A percentile compares a stretch with the other conserved stretches of the same genome.
Conservation (phyloP, 1,140 invertebrate genomes). For the Hetaerina americana region DNA sequence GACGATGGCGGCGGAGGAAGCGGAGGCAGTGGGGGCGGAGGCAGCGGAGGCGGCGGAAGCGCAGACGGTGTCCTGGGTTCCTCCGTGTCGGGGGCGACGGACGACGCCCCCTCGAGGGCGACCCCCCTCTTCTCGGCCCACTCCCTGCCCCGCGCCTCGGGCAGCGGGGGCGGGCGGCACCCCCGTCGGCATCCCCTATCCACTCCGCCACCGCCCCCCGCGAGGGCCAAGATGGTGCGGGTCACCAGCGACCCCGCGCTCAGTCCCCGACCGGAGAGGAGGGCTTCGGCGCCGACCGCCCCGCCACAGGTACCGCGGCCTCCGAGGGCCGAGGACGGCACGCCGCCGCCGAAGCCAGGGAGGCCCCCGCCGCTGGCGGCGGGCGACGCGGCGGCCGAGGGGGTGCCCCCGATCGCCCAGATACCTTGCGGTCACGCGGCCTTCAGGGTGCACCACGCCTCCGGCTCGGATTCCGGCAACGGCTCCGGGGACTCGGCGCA, state of each 20-base stretch:
- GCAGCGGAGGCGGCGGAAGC: not conserved
- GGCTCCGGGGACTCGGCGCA: slow-evolving; percentile 70
- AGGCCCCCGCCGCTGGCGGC: slow-evolving; percentile 13
- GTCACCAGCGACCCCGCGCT: slow-evolving; percentile 43
- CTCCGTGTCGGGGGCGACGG: no score
- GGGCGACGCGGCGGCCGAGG: not conserved
- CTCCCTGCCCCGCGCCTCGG: slow-evolving; percentile 34
- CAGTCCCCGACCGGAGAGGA: slow-evolving; percentile 31
- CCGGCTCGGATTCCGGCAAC: slow-evolving; percentile 75
- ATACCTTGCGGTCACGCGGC: not conserved
- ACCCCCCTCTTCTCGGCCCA: slow-evolving; percentile 12
- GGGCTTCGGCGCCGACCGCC: not conserved
- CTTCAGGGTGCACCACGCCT: slow-evolving; percentile 55
- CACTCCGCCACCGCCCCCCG: slow-evolving; percentile 22
- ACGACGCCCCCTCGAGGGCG: not conserved
- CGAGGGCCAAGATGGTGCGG: slow-evolving; percentile 26
- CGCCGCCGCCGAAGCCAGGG: slow-evolving; percentile 19
- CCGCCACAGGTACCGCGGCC: not conserved
- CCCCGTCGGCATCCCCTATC: slow-evolving; percentile 21
- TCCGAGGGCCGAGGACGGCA: slow-evolving; percentile 12
- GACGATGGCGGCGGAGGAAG: no score
- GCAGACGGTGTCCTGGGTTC: not conserved
- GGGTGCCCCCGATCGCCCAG: not conserved
- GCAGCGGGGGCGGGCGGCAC: slow-evolving; percentile 21
- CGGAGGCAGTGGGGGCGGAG: no score